Percentiles rank a stretch among this genome's conserved stretches.
These are phyloP conservation scores for Nomada ferruginata DNA, from an alignment of 2,888 invertebrate species.

Conservation along the genomic window DNA sequence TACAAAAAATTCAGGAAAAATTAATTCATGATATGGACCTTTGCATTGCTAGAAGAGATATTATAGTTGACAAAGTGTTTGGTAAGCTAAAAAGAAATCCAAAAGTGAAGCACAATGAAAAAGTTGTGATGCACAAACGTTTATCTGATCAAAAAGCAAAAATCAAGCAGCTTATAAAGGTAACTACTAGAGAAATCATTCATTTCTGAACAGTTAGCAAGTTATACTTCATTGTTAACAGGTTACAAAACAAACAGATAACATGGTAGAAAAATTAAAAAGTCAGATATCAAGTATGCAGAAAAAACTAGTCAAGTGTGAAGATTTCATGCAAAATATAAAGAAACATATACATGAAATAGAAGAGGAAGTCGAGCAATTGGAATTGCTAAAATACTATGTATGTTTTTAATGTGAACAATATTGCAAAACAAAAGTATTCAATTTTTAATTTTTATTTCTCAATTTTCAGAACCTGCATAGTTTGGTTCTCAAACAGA, in stretches of 20 bases:
- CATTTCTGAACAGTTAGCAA: not conserved
- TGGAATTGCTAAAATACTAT: slow-evolving; percentile 83
- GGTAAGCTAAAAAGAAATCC: slow-evolving; percentile 85
- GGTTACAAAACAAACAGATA: slow-evolving; percentile 32
- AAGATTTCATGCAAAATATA: slow-evolving; percentile 75
- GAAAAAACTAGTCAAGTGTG: slow-evolving; percentile 76
- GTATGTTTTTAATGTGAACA: slow-evolving; percentile 72
- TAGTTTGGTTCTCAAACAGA: slow-evolving; percentile 89
- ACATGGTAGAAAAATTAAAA: slow-evolving; percentile 18
- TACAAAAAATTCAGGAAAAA: slow-evolving; percentile 86
- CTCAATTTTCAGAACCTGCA: slow-evolving; percentile 85
- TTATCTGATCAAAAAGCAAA: slow-evolving; percentile 87
- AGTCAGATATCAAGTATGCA: slow-evolving; percentile 72
- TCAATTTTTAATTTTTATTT: slow-evolving; percentile 14
- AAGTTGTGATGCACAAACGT: slow-evolving; percentile 86
- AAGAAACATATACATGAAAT: slow-evolving; percentile 77
- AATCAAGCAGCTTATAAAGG: slow-evolving; percentile 85
- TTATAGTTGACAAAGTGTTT: slow-evolving; percentile 87
- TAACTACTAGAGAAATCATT: slow-evolving; percentile 58
- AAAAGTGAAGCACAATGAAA: slow-evolving; percentile 84
- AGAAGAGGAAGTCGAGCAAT: slow-evolving; percentile 82
- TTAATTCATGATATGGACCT: slow-evolving; percentile 88
- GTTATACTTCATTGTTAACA: slow-evolving; percentile 20
- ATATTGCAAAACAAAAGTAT: slow-evolving; percentile 2
- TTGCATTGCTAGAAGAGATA: slow-evolving; percentile 88